phyloP scores from a whole-genome alignment of 2,113 vertebrate genomes.

The Struthidea cinerea region DNA sequence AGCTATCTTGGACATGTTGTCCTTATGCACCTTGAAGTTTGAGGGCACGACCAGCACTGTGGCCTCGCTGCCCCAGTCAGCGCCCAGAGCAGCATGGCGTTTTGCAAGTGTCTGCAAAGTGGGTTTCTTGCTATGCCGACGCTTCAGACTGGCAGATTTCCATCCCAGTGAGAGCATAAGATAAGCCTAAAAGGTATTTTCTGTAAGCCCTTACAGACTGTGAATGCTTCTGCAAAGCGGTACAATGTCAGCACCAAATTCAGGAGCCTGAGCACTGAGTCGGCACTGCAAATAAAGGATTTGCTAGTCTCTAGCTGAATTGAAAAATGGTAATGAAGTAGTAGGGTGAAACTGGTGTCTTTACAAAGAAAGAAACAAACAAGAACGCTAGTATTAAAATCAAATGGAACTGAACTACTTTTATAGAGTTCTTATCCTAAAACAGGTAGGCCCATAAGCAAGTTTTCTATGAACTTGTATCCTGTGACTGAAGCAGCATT shows the following conservation, averaged over 20 bases:
- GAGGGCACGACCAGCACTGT: accelerated
- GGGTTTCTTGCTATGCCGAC: background rate
- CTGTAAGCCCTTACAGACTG: background rate
- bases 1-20: background rate
- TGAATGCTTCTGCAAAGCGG: background rate
- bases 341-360: background rate
- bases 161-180: background rate
- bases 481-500: background rate
- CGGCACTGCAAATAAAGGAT: background rate
- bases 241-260: background rate
- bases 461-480: background rate
- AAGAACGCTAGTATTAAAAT: background rate
- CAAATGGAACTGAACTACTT: background rate
- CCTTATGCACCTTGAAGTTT: background rate
- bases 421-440: background rate
- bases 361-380: background rate
- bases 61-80: background rate
- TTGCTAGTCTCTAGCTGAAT: background rate
- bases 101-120: background rate
- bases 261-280: background rate
- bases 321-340: background rate
- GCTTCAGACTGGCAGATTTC: background rate
- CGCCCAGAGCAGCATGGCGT: accelerated
- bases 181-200: background rate
- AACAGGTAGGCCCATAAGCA: background rate